Conservation (phyloP, 2,888 invertebrate genomes). For the Drosophila monieri region DNA sequence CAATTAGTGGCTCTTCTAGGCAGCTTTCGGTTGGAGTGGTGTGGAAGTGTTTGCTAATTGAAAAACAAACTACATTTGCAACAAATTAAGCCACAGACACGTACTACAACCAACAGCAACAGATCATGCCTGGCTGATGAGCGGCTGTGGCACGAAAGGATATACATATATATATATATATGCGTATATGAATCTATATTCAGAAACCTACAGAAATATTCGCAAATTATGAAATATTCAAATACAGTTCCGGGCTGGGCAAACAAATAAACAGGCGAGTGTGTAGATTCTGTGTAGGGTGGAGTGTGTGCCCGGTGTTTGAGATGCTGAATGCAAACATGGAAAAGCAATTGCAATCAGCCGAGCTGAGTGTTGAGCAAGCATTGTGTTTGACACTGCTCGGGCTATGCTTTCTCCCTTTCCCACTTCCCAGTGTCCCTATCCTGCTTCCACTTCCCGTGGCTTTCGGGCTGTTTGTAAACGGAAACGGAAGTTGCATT, state of each 20-base stretch:
- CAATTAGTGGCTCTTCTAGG: constrained; percentile 64
- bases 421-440: background rate
- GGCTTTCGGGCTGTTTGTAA: constrained; percentile 19
- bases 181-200: constrained; percentile 13
- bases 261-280: constrained; percentile 20
- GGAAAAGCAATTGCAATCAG: constrained; percentile 64
- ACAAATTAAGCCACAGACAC: constrained; percentile 66
- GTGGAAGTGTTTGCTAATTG: constrained; percentile 63
- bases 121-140: constrained; percentile 15
- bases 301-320: constrained; percentile 8
- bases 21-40: constrained; percentile 29
- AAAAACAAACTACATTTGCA: constrained; percentile 66
- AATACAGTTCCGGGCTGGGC: constrained; percentile 49
- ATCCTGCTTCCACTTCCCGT: background rate
- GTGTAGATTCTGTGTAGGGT: constrained; percentile 10
- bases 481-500: constrained; percentile 71
- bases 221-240: constrained; percentile 64
- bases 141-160: constrained; percentile 1
- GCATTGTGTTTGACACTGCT: constrained; percentile 74
- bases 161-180: background rate
- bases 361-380: constrained; percentile 72
- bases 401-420: constrained; percentile 6
- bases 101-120: constrained; percentile 46
- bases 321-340: constrained; percentile 60
- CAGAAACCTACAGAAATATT: constrained; percentile 33